Conservation (phyloP, 1,140 invertebrate genomes). For the Drosophila pruinosa region DNA sequence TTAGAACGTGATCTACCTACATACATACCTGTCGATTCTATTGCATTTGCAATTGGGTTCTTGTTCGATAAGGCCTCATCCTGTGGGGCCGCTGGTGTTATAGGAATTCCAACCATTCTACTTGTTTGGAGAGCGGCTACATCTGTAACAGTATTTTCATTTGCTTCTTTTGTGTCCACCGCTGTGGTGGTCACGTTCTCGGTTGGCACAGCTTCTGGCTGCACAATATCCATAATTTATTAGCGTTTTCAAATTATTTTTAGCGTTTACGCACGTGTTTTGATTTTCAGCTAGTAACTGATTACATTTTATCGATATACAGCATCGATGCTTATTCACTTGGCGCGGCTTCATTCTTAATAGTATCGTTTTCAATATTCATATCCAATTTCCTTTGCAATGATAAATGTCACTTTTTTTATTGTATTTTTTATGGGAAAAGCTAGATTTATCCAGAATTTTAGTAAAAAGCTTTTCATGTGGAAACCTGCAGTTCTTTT, state of each 20-base stretch:
- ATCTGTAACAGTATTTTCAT: neutral
- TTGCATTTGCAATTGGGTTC: neutral
- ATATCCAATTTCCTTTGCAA: no score
- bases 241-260: neutral
- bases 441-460: no score
- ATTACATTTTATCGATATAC: neutral
- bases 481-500: no score
- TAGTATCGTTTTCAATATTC: no score
- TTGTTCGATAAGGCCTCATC: neutral
- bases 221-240: constrained; percentile 14
- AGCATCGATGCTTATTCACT: neutral
- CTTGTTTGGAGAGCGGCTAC: neutral
- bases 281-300: no score
- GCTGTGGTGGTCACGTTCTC: neutral
- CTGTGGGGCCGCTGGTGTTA: neutral
- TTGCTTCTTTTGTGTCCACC: neutral
- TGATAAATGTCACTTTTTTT: no score
- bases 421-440: no score
- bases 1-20: neutral
- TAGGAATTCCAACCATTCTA: neutral
- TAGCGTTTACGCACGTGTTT: constrained; percentile 31
- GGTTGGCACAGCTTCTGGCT: constrained; percentile 2
- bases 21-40: no score
- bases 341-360: no score
- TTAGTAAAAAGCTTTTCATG: no score